Base-by-base conservation (phyloP, 2,888 invertebrate species). In the Odontocerum albicorne region DNA sequence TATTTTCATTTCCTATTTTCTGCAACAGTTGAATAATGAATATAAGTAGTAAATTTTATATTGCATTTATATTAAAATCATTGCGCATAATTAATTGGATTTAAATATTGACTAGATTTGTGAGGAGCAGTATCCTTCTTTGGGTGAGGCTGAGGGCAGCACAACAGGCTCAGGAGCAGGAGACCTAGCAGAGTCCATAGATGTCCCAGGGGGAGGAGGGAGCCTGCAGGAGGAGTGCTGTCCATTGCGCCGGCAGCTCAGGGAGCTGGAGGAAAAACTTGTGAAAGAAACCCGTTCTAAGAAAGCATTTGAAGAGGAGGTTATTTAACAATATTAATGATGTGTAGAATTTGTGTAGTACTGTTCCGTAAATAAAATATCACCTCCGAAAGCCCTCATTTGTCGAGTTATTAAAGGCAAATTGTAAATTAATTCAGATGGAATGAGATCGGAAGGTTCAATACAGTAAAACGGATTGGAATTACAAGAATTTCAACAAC, bases 221-320 rank as follows among this genome's bases (percentile, higher is more conserved):
- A n/a, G n/a, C n/a, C n/a, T n/a, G n/a, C n/a, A n/a, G n/a, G 45
- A 44, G 20, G 56, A 62, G n/a, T 59, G 61, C 19, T 61, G 61
- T 36, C 65, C 82, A 64, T 66, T 83, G 49, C 80, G 81, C 62
- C 77, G 70, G 57, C 81, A 82, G 62, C 70, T 82, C 31, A 73
- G 76, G 2, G 79, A 83, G 57, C 67, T 85, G 49, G 85, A 85
- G 65, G 72, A 80, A 38, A 75, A 82, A 62, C 76, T 85, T 12
- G 76, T 78, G 22, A 72, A 81, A 50, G 86, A 87, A 69, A 83
- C 84, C 4, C 73, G 81, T 44, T 71, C 82, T 33, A 73, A 85
- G 39, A 70, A 81, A 58, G 81, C 83, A 1, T 68, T 87, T 49
- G 85, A 86, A 66, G 83, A 84, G 51, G 87, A 88, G 66, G 85